These are phyloP conservation scores for Polypterus bichir DNA, from an alignment of 2,113 vertebrate species.

Conservation along the genomic window DNA sequence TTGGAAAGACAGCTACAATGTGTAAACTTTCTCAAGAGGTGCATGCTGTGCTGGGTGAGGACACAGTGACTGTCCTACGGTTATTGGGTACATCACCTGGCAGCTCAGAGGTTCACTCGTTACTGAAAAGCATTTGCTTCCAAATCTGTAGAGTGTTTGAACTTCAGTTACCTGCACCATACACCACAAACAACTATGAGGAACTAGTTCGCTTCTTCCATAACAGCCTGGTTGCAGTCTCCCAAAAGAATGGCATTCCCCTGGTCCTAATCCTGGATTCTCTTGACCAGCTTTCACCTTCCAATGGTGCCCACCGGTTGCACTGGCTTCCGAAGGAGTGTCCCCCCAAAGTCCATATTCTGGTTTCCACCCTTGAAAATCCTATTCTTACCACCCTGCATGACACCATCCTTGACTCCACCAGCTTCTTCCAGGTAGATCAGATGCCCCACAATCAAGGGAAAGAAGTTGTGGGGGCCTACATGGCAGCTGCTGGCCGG, in stretches of 20 bases:
- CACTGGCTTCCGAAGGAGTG: conserved; percentile 50
- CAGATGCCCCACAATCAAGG: conserved; percentile 38
- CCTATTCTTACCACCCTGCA: conserved; percentile 27
- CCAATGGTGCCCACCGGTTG: conserved; percentile 23
- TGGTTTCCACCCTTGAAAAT: conserved; percentile 41
- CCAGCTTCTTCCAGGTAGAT: conserved; percentile 39
- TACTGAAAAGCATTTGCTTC: conserved; percentile 48
- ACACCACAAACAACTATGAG: conserved; percentile 29
- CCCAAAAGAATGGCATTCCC: conserved; percentile 31
- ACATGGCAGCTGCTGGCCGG: conserved; percentile 25
- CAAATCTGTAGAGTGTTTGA: conserved; percentile 52
- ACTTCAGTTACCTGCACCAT: conserved; percentile 34
- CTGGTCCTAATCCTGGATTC: conserved; percentile 59
- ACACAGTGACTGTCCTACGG: conserved; percentile 29
- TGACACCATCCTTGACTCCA: conserved; percentile 13
- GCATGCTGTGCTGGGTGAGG: conserved; percentile 25
- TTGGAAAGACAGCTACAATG: conserved; percentile 57
- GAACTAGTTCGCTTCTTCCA: conserved; percentile 47
- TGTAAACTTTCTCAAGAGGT: conserved; percentile 45
- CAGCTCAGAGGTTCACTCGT: conserved; percentile 31
- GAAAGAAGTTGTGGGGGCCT: conserved; percentile 34
- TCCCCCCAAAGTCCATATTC: conserved; percentile 51
- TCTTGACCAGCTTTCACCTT: conserved; percentile 42
- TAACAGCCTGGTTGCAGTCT: conserved; percentile 38
- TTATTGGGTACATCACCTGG: conserved; percentile 44